phyloP scores from a whole-genome alignment of 2,888 invertebrate species.

The Nasonia oneida region DNA sequence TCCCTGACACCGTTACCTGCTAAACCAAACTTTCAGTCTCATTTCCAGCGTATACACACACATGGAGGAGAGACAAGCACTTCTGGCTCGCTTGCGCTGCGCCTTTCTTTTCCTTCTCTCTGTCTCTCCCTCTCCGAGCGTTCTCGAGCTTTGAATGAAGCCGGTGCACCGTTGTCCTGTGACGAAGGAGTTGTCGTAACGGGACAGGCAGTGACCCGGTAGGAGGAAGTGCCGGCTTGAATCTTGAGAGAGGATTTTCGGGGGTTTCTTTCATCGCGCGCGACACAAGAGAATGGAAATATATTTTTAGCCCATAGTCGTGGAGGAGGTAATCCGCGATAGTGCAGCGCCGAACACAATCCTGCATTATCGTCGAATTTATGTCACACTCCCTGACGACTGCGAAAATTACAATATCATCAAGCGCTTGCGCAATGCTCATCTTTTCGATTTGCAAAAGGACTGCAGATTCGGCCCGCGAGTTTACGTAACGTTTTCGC shows the following conservation, averaged over 20 bases:
- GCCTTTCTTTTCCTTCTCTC: not conserved
- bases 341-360: not conserved
- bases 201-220: constrained; percentile 8
- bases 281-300: not conserved
- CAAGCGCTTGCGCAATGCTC: not conserved
- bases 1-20: constrained; percentile 77
- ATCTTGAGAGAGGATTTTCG: not conserved
- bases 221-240: not conserved
- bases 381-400: not conserved
- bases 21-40: constrained; percentile 77
- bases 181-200: constrained; percentile 12
- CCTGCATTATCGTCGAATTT: not conserved
- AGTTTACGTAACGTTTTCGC: not conserved
- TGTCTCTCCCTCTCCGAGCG: not conserved
- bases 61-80: not conserved
- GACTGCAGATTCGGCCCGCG: not conserved
- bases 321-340: not conserved
- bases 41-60: constrained; percentile 26
- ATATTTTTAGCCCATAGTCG: not conserved
- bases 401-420: not conserved
- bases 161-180: constrained; percentile 6
- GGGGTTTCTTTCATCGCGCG: not conserved
- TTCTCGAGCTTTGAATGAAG: not conserved
- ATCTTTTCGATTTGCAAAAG: constrained; percentile 4
- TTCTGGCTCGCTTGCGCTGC: not conserved